A percentile compares a stretch with the other conserved stretches of the same genome.
phyloP scores from a whole-genome alignment of 1,140 invertebrate species.

The Drosophila bipectinata region DNA sequence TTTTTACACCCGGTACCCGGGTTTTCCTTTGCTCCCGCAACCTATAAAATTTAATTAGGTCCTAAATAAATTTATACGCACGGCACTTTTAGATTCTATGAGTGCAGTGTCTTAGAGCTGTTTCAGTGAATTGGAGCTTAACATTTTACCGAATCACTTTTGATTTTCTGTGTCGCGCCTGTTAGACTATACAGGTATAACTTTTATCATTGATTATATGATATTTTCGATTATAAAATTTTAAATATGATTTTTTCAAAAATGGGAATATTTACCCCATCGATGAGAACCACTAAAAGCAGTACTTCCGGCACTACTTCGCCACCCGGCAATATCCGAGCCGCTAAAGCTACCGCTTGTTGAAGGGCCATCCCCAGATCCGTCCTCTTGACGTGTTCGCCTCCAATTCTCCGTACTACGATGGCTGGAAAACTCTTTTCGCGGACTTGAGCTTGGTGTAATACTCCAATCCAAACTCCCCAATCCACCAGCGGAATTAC shows the following conservation, averaged over 20 bases:
- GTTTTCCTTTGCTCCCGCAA: no score
- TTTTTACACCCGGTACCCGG: no score
- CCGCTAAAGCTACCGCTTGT: slow-evolving; percentile 17
- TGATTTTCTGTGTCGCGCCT: no score
- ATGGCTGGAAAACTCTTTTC: slow-evolving; percentile 86
- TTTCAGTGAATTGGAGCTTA: no score
- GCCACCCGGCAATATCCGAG: slow-evolving; percentile 61
- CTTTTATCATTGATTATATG: no score
- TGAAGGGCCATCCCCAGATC: slow-evolving; percentile 55
- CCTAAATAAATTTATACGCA: no score
- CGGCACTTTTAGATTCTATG: no score
- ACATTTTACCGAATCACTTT: no score
- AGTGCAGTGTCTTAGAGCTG: no score
- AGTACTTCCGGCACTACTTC: slow-evolving; percentile 37
- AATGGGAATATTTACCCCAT: slow-evolving; percentile 60
- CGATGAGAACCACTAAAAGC: slow-evolving; percentile 53
- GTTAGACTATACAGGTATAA: no score
- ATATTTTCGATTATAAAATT: no score
- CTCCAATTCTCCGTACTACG: slow-evolving; percentile 88
- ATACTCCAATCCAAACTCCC: slow-evolving; percentile 85
- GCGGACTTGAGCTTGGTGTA: slow-evolving; percentile 85
- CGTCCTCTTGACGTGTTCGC: slow-evolving; percentile 85
- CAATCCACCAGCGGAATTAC: slow-evolving; percentile 60
- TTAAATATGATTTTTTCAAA: not conserved
- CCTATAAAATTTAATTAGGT: no score